Evolutionary conservation across 2,113 vertebrate species (phyloP).

Genomic region (Sigmodon hispidus): DNA sequence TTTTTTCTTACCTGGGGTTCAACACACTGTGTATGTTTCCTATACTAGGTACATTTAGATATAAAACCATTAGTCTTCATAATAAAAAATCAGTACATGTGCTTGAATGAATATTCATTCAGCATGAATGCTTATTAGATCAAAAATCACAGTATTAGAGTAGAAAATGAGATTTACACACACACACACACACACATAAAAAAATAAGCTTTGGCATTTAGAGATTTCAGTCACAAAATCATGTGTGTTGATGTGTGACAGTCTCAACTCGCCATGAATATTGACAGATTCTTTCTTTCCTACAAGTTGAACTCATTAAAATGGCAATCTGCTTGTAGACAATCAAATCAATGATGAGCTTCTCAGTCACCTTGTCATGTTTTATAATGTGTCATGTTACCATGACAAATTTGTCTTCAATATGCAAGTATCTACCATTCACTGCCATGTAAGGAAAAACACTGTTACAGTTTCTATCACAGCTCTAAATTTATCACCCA

Average conservation of each 20-base stretch:
- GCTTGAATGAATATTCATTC: not conserved
- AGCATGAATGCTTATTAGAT: not conserved
- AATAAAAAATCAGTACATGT: not conserved
- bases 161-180: not conserved
- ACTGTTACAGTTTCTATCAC: not conserved
- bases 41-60: not conserved
- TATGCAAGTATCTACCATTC: not conserved
- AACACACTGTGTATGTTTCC: not conserved
- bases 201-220: not conserved
- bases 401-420: not conserved
- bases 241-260: not conserved
- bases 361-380: not conserved
- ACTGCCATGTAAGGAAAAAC: not conserved
- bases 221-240: not conserved
- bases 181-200: not conserved
- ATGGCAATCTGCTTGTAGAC: not conserved
- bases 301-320: conserved; percentile 6
- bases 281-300: not conserved
- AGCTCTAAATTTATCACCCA: not conserved
- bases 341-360: not conserved
- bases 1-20: not conserved
- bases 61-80: not conserved
- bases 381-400: not conserved
- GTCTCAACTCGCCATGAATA: not conserved
- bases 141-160: not conserved